phyloP scores from a whole-genome alignment of 2,797 vertebrate genomes.

The Anomalospiza imberbis region DNA sequence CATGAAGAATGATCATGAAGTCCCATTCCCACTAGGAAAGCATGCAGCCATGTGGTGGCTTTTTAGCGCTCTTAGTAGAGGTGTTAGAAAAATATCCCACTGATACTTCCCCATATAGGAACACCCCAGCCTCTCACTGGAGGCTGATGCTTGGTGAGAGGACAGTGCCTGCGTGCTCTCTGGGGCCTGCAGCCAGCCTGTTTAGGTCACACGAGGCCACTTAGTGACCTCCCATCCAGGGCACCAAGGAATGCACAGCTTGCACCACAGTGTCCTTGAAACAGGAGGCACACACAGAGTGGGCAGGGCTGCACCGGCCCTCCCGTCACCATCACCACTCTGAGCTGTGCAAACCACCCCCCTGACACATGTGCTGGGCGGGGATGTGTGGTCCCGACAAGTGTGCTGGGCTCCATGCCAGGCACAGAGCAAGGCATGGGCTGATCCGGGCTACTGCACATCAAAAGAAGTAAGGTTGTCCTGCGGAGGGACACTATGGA shows the following conservation, averaged over 20 bases:
- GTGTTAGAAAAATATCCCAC: neutral
- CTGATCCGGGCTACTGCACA: neutral
- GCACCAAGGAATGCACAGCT: fast-evolving
- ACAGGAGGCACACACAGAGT: fast-evolving
- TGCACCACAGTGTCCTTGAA: fast-evolving
- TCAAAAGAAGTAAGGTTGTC: neutral
- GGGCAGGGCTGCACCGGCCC: neutral
- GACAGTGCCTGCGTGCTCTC: fast-evolving
- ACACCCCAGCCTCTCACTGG: fast-evolving
- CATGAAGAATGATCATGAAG: fast-evolving
- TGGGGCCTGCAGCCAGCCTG: too few species aligned
- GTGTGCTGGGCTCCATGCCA: fast-evolving
- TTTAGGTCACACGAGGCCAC: fast-evolving
- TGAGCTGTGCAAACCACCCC: fast-evolving
- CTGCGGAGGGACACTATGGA: neutral
- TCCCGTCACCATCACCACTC: neutral
- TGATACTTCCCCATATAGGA: neutral
- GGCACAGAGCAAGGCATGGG: neutral
- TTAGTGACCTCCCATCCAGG: fast-evolving
- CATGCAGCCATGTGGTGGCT: neutral
- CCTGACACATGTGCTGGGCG: fast-evolving
- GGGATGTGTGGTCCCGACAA: fast-evolving
- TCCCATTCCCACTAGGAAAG: neutral
- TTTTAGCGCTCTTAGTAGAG: fast-evolving
- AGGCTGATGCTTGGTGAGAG: neutral